Percentiles rank a stretch among this genome's conserved stretches.
These are phyloP conservation scores for Hedychridium roseum DNA, from an alignment of 2,888 invertebrate genomes.

Conservation along the genomic window DNA sequence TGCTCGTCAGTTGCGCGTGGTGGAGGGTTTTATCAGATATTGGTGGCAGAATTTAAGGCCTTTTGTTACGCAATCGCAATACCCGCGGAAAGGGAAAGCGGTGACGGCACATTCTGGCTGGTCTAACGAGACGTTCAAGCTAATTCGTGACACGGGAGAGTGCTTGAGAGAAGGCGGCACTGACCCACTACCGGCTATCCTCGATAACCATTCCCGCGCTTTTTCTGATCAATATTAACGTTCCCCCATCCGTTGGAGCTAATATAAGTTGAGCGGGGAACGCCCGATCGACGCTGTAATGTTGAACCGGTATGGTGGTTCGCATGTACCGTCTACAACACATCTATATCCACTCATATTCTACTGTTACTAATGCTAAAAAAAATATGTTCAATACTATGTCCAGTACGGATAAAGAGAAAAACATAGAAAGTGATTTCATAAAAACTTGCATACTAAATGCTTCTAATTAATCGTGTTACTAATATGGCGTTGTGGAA, in stretches of 20 bases:
- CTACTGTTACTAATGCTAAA: no score
- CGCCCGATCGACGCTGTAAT: no score
- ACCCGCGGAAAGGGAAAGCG: constrained; percentile 50
- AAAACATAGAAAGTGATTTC: no score
- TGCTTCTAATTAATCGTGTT: constrained; percentile 27
- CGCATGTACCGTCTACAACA: no score
- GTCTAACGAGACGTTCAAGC: constrained; percentile 29
- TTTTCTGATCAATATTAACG: constrained; percentile 1
- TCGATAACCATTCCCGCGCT: constrained; percentile 7
- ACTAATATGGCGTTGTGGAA: constrained; percentile 16
- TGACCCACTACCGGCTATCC: constrained; percentile 44
- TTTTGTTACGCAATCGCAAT: constrained; percentile 38
- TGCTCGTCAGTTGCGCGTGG: no score
- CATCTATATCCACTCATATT: no score
- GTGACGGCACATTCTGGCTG: constrained; percentile 30
- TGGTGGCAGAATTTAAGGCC: constrained; percentile 16
- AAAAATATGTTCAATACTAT: no score
- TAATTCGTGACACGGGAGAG: constrained; percentile 29
- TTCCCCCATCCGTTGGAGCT: not conserved
- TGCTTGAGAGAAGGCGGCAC: constrained; percentile 30
- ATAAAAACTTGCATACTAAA: constrained; percentile 30
- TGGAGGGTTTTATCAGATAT: no score
- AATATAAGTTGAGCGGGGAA: no score
- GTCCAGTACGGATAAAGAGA: no score
- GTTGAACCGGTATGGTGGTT: no score